Conservation (phyloP, 1,140 invertebrate genomes). For the Monochamus saltuarius region DNA sequence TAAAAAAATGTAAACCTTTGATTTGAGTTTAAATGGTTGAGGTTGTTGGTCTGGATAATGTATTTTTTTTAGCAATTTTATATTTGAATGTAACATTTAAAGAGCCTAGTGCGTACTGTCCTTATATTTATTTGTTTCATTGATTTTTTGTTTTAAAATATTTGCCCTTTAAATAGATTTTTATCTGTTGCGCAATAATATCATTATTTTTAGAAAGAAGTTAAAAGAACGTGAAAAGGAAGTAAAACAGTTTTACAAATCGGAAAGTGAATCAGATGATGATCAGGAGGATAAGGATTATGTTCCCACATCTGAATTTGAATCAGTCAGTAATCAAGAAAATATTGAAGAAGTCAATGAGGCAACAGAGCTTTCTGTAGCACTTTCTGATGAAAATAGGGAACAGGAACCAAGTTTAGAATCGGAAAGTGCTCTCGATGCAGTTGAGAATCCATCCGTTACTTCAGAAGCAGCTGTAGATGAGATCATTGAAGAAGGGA, state of each 20-base stretch:
- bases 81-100: too few relatives aligned
- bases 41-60: too few relatives aligned
- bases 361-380: neutral
- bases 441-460: neutral
- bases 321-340: slow-evolving; percentile 2
- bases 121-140: too few relatives aligned
- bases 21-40: too few relatives aligned
- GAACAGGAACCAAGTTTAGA: neutral
- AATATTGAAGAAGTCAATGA: neutral
- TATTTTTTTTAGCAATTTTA: too few relatives aligned
- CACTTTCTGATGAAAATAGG: neutral
- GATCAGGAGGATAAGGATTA: slow-evolving; percentile 27
- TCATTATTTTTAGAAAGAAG: slow-evolving; percentile 51
- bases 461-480: neutral
- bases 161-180: neutral
- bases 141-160: too few relatives aligned
- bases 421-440: neutral
- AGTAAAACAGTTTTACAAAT: slow-evolving; percentile 62
- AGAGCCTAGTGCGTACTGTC: too few relatives aligned
- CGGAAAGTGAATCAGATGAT: slow-evolving; percentile 55
- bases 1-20: too few relatives aligned
- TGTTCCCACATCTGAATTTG: slow-evolving; percentile 10
- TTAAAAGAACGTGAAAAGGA: slow-evolving; percentile 60
- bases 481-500: slow-evolving; percentile 3
- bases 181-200: neutral